These are phyloP conservation scores for Chelonus insularis DNA, from an alignment of 1,140 invertebrate genomes.

Conservation along the genomic window DNA sequence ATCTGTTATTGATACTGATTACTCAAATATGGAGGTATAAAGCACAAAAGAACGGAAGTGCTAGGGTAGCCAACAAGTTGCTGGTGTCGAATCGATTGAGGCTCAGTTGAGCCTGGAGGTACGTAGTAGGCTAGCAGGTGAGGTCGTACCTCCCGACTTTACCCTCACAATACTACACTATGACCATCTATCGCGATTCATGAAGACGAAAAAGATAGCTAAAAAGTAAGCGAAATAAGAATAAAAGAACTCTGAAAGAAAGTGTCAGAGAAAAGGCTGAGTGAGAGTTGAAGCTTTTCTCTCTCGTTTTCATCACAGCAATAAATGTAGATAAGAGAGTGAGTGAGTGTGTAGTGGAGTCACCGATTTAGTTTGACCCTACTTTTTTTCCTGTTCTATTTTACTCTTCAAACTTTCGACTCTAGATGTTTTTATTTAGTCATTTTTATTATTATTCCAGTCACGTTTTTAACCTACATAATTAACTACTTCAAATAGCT, in stretches of 20 bases:
- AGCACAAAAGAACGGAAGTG: slow-evolving; percentile 28
- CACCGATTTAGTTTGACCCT: not conserved
- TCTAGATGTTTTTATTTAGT: not conserved
- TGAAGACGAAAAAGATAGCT: not conserved
- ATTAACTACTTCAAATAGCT: slow-evolving; percentile 8
- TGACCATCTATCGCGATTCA: slow-evolving; percentile 3
- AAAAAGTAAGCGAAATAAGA: not conserved
- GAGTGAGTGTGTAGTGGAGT: no score
- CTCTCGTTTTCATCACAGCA: not conserved
- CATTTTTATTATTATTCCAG: not conserved
- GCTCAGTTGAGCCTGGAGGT: slow-evolving; percentile 40
- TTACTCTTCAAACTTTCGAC: not conserved
- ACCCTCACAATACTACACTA: slow-evolving; percentile 21
- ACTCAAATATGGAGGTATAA: slow-evolving; percentile 7
- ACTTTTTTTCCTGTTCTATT: not conserved
- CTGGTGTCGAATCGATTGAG: slow-evolving; percentile 56
- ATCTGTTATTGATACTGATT: not conserved
- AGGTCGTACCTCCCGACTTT: slow-evolving; percentile 31
- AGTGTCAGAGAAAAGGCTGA: not conserved
- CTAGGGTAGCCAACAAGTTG: slow-evolving; percentile 54
- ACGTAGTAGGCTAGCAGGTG: slow-evolving; percentile 37
- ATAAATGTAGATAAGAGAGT: not conserved
- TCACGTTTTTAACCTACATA: slow-evolving; percentile 19
- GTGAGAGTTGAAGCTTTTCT: not conserved
- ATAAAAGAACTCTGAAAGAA: not conserved